These are phyloP conservation scores for Aphaenogaster rudis DNA, from an alignment of 1,140 invertebrate genomes.

Conservation along the genomic window DNA sequence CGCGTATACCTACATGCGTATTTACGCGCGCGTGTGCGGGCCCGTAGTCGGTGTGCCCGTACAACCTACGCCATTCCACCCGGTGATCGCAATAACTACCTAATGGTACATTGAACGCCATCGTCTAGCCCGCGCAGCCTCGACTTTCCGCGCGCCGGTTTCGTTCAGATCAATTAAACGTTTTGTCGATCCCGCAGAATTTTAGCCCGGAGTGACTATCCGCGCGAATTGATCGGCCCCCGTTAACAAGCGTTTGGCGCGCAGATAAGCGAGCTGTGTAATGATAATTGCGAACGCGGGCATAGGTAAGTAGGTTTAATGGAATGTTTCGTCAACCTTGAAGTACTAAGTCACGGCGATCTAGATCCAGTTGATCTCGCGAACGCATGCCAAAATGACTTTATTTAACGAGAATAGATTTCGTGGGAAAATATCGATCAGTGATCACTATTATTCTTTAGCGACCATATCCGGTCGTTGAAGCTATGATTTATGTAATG, in stretches of 20 bases:
- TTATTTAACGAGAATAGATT: constrained; percentile 30
- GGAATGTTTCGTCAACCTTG: constrained; percentile 56
- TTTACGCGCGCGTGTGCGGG: constrained; percentile 50
- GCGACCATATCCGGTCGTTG: constrained; percentile 27
- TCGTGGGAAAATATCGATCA: constrained; percentile 51
- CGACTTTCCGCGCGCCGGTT: constrained; percentile 34
- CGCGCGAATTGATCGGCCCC: background rate
- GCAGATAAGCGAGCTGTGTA: constrained; percentile 17
- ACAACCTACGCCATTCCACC: constrained; percentile 48
- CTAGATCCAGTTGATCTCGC: constrained; percentile 31
- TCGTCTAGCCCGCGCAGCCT: constrained; percentile 38
- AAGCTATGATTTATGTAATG: constrained; percentile 56
- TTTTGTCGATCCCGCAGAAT: constrained; percentile 46
- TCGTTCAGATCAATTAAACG: constrained; percentile 62
- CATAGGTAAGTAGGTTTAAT: constrained; percentile 38
- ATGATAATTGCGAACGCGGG: constrained; percentile 36
- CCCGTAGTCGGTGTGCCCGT: background rate
- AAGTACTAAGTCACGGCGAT: background rate
- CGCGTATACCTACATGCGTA: constrained; percentile 58
- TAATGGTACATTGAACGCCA: constrained; percentile 81
- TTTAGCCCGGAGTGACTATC: constrained; percentile 45
- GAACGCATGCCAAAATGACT: background rate
- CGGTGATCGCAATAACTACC: constrained; percentile 80
- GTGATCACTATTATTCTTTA: constrained; percentile 36
- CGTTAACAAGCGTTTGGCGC: constrained; percentile 33